Conservation (phyloP, 1,140 invertebrate species). For the Lycorma delicatula region DNA sequence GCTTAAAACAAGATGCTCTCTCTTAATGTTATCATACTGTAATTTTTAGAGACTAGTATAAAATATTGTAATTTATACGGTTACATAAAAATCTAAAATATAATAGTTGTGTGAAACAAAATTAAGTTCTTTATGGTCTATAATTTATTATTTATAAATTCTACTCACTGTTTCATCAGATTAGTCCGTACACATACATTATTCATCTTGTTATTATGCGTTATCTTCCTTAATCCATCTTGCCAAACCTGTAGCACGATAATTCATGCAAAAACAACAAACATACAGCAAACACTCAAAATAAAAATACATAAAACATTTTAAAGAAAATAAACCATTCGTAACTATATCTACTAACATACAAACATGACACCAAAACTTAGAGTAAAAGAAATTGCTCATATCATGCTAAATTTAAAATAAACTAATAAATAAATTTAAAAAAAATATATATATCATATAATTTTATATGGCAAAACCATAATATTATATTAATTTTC, state of each 20-base stretch:
- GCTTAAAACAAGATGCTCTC: too few species aligned
- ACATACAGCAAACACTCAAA: constrained; percentile 18
- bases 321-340: neutral
- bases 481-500: too few species aligned
- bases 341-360: neutral
- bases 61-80: too few species aligned
- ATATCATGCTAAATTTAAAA: too few species aligned
- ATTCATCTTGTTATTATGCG: constrained; percentile 94
- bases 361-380: neutral
- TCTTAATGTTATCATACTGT: too few species aligned
- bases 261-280: constrained; percentile 13
- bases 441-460: too few species aligned
- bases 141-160: neutral
- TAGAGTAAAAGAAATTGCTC: too few species aligned
- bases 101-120: neutral
- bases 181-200: constrained; percentile 92
- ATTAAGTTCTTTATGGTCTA: neutral
- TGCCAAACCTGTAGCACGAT: constrained; percentile 71
- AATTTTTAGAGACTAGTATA: too few species aligned
- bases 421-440: too few species aligned
- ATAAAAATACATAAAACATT: too few species aligned
- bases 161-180: constrained; percentile 96
- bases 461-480: too few species aligned
- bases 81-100: too few species aligned
- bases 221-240: constrained; percentile 74